A percentile compares a stretch with the other conserved stretches of the same genome.
Conservation (phyloP, 2,888 invertebrate genomes). For the Mayetiola destructor region DNA sequence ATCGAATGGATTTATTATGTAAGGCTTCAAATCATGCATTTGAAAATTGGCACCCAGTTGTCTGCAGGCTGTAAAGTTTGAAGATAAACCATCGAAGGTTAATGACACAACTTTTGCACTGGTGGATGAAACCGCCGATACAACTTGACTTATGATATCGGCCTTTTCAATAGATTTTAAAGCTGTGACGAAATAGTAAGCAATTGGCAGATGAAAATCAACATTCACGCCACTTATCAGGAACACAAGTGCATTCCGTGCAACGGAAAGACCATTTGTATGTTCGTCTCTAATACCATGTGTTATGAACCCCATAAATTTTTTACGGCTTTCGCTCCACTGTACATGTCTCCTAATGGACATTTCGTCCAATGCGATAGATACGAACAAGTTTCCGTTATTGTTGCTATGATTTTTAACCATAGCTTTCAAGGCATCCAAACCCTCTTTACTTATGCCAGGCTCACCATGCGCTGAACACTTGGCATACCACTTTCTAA, state of each 20-base stretch:
- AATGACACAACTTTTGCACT: not conserved
- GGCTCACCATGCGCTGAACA: constrained; percentile 24
- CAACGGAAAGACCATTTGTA: not conserved
- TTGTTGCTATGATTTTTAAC: not conserved
- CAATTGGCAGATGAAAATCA: not conserved
- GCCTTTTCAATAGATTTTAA: not conserved
- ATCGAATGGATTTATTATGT: not conserved
- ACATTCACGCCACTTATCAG: not conserved
- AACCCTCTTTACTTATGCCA: constrained; percentile 21
- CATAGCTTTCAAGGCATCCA: constrained; percentile 3
- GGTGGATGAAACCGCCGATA: not conserved
- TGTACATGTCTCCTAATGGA: not conserved
- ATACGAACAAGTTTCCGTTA: not conserved
- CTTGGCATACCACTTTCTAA: constrained; percentile 26
- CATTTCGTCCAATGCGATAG: not conserved
- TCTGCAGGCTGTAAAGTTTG: not conserved
- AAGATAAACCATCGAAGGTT: not conserved
- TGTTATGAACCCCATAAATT: not conserved
- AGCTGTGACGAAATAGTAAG: constrained; percentile 1
- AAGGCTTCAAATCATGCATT: not conserved
- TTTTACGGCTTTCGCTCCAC: not conserved
- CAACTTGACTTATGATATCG: not conserved
- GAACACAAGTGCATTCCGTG: not conserved
- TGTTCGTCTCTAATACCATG: not conserved
- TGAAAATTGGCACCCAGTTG: not conserved